Evolutionary conservation across 2,888 invertebrate genomes (phyloP).

Genomic region (Iselma pallidipennis): DNA sequence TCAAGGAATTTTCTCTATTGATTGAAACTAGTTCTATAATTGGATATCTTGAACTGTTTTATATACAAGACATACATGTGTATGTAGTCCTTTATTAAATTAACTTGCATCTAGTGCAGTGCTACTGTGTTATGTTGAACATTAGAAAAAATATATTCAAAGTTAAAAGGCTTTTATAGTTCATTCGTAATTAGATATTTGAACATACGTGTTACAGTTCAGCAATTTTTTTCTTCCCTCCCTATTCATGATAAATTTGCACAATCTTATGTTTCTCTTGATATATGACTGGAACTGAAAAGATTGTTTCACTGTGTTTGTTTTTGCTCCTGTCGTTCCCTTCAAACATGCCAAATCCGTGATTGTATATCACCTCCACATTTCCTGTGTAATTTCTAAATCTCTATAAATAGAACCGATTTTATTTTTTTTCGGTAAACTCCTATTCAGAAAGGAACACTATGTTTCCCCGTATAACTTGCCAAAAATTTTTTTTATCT

Average conservation of each 20-base stretch:
- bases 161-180: neutral
- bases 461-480: neutral
- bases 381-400: constrained; percentile 22
- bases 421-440: constrained; percentile 18
- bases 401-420: constrained; percentile 17
- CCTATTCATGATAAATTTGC: constrained; percentile 14
- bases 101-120: constrained; percentile 13
- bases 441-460: neutral
- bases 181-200: constrained; percentile 18
- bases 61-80: neutral
- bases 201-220: constrained; percentile 14
- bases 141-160: constrained; percentile 8
- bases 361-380: constrained; percentile 26
- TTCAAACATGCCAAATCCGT: constrained; percentile 20
- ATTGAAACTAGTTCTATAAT: constrained; percentile 31
- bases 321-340: constrained; percentile 2
- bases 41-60: constrained; percentile 30
- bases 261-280: constrained; percentile 10
- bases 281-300: neutral
- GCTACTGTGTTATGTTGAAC: constrained; percentile 5
- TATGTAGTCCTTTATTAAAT: constrained; percentile 34
- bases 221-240: neutral
- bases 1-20: constrained; percentile 30
- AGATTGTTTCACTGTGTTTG: constrained; percentile 2
- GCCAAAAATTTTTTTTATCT: constrained; percentile 8